Evolutionary conservation across 2,797 vertebrate genomes (phyloP), one percentile per base, ranked within the genome.

Genomic region (Pseudochirops corinnae): DNA sequence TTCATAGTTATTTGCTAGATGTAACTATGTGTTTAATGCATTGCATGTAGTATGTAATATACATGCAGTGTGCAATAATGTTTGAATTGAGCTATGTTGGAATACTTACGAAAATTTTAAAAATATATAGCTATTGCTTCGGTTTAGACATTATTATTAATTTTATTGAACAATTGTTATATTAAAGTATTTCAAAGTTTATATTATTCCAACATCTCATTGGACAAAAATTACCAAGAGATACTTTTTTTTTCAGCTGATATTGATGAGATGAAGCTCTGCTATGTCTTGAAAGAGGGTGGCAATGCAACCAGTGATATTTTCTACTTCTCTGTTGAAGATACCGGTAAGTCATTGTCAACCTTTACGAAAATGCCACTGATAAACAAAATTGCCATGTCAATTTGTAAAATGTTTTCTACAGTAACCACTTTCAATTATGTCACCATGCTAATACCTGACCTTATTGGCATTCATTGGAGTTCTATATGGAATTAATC

Each of bases 281-380:
- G 98, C 93, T 99, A 99, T 90, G 97, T 99, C 95, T 98, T 99
- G 97, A 97, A 99, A 94, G 98, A 99, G 96, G 98, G 98, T 74
- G 99, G 98, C 98, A 99, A 99, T 56, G 98, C 99, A 96, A 99
- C 99, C 55, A 99, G 98, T 95, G 99, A 99, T 82, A 98, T 99
- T 95, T 99, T 99, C 98, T 99, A 99, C 98, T 99, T 99, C 98
- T 99, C 98, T 9, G 97, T 99, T 90, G 99, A 99, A 98, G 99
- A 99, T 98, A 99, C 97, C 6, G 99, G 99, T 99, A 99, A 98
- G 99, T 97, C 56, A 56, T 13, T 18, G 62, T 29, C 29, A 93
- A 50, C 56, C 90, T 29, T 58, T 94, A 7, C n/a, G 94, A 29
- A 39, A 2, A 26, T 58, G 12, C 50, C 46, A 4, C n/a, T 9